Base-by-base conservation (phyloP, 2,797 vertebrate species). In the Pangasius krempfi region DNA sequence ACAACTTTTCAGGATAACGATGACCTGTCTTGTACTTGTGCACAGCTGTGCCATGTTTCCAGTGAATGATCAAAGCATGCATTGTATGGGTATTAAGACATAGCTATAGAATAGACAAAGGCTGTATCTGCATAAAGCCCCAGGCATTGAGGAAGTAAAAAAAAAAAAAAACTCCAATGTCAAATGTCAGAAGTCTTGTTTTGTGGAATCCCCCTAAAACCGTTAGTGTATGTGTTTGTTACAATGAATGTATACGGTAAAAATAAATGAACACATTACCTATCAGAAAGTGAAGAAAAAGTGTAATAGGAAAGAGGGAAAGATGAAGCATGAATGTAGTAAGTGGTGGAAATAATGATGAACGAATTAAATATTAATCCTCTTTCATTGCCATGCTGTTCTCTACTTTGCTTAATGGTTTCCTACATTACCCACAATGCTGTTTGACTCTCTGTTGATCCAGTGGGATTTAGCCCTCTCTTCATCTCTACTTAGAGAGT, bases 111-210 rank as follows among this genome's bases (percentile, higher is more conserved):
- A 54, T 27, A 85, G 64, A 85, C 47, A 14, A 72, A 72, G 30
- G 30, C 66, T 27, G 50, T 33, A 72, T 72, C 1, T 50, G 83
- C 44, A 22, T 22, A 12, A 72, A 33, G 84, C 84, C 52, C 20
- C 84, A 30, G 83, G 64, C 64, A 84, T 22, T 70, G 25, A 70
- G 44, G n/a, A 84, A 52, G 82, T 70, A 16, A 33, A 40, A 84
- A 27, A 62, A 14, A 13, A 12, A 27, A 50, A 50, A 4, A 16
- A 54, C 37, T 47, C 25, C 7, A 64, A 64, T 25, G 47, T 33
- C 50, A 85, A 85, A 72, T 37, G 20, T 72, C 66, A 30, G 50
- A 64, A 22, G 2, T 60, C 18, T 66, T 66, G 54, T 83, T 37
- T 70, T 4, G 66, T 56, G 84, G 64, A 85, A 56, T 85, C 25